phyloP scores from a whole-genome alignment of 2,113 vertebrate species.

The Nyctereutes procyonoides region DNA sequence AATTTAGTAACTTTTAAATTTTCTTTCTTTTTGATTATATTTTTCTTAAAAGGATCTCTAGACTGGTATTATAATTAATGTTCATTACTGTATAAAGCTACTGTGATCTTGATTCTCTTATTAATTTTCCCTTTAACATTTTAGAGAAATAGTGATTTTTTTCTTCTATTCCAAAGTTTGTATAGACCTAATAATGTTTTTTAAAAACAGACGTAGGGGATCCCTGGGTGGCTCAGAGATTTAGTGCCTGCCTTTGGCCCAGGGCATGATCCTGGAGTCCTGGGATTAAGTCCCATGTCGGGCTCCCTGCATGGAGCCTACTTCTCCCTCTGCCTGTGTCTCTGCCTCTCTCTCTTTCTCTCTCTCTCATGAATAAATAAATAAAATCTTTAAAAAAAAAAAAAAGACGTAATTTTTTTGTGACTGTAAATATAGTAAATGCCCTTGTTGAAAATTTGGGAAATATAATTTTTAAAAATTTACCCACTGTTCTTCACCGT shows the following conservation, averaged over 20 bases:
- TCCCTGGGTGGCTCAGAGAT: too few relatives aligned
- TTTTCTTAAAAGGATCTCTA: conserved; percentile 15
- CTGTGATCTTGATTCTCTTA: neutral
- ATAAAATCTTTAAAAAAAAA: neutral
- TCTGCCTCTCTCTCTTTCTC: too few relatives aligned
- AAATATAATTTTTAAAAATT: neutral
- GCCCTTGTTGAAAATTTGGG: neutral
- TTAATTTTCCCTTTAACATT: neutral
- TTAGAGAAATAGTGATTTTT: neutral
- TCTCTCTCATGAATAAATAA: too few relatives aligned
- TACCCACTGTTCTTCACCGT: neutral
- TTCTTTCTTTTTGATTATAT: neutral
- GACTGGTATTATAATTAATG: neutral
- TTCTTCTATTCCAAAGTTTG: neutral
- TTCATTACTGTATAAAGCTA: neutral
- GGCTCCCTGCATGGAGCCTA: too few relatives aligned
- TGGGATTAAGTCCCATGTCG: too few relatives aligned
- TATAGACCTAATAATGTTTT: neutral
- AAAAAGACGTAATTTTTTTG: conserved; percentile 1
- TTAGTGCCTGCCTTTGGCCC: too few relatives aligned
- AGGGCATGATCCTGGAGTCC: too few relatives aligned
- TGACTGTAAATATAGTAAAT: neutral
- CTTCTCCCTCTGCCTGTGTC: too few relatives aligned
- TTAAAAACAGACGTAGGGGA: neutral
- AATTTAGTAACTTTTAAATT: neutral